Percentiles rank a stretch among this genome's conserved stretches.
Conservation (phyloP, 2,888 invertebrate genomes). For the Myathropa florea region DNA sequence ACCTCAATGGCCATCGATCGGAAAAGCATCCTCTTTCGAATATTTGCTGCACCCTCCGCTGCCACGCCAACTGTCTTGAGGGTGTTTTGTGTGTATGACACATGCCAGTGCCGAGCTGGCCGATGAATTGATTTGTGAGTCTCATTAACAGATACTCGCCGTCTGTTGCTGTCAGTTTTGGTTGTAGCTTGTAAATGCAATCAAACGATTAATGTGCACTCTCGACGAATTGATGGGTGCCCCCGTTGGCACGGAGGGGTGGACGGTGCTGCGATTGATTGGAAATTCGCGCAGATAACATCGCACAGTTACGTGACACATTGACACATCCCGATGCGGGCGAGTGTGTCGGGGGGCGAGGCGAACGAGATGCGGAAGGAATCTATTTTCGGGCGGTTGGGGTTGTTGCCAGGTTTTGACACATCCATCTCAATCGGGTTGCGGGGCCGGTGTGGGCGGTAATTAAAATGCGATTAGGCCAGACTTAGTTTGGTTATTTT, state of each 20-base stretch:
- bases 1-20: slow-evolving; percentile 63
- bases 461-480: slow-evolving; percentile 65
- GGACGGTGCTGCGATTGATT: slow-evolving; percentile 33
- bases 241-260: background rate
- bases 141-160: slow-evolving; percentile 68
- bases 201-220: slow-evolving; percentile 65
- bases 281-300: slow-evolving; percentile 33
- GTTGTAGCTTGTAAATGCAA: slow-evolving; percentile 47
- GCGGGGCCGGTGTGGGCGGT: slow-evolving; percentile 35
- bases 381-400: slow-evolving; percentile 2
- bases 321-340: slow-evolving; percentile 32
- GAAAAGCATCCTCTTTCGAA: background rate
- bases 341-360: background rate
- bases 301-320: slow-evolving; percentile 9
- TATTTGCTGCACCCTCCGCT: background rate
- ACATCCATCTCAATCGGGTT: slow-evolving; percentile 50
- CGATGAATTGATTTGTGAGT: slow-evolving; percentile 63
- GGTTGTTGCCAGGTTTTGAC: slow-evolving; percentile 42
- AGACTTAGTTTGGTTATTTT: slow-evolving; percentile 22
- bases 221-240: slow-evolving; percentile 54
- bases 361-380: background rate
- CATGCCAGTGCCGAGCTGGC: slow-evolving; percentile 17
- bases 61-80: background rate
- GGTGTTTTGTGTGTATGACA: background rate
- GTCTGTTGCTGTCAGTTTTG: slow-evolving; percentile 68